Base-by-base conservation (phyloP, 2,888 invertebrate species). In the Drosophila formosana region DNA sequence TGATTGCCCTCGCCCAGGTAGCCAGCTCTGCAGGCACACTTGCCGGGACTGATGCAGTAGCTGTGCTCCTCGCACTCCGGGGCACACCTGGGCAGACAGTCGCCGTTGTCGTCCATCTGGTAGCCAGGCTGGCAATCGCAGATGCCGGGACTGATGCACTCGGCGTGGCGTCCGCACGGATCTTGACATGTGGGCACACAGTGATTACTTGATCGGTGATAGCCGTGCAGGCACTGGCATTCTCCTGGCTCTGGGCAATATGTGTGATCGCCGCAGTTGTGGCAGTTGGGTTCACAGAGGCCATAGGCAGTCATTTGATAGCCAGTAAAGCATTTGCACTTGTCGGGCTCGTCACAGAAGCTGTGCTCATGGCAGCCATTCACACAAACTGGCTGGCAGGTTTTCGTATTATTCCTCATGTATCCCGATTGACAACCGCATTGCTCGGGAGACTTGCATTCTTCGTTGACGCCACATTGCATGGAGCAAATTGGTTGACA, bases 161-260 rank as follows among this genome's bases (percentile, higher is more conserved):
- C 11, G 28, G 58, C 32, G 26, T 73, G 18, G 7, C 3, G 6
- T n/a, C 11, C 46, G 45, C 63, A 63, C 0, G 4, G 0, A 0
- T 4, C 1, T 1, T 13, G 0, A 50, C 72, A 73, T 1, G 7
- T 25, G 0, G 72, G 63, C 25, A 37, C 13, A 23, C 72, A 73
- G 3, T 60, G 39, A 4, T 0, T 8, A 11, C 53, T 49, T 3
- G 23, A 9, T 50, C 52, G 67, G 1, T 49, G 6, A 46, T 56
- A 78, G 1, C 74, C 76, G 1, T 13, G 4, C 6, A 49, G 34
- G 25, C 82, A 82, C 0, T 52, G n/a, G 28, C 93, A 93, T 5
- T 51, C 47, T 25, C 88, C 67, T 0, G 91, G 91, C 2, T 67
- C 79, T 0, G 64, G 34, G 66, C 93, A 93, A 0, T 72, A 55